Conservation (phyloP, 2,888 invertebrate genomes). For the Eulithis testata region DNA sequence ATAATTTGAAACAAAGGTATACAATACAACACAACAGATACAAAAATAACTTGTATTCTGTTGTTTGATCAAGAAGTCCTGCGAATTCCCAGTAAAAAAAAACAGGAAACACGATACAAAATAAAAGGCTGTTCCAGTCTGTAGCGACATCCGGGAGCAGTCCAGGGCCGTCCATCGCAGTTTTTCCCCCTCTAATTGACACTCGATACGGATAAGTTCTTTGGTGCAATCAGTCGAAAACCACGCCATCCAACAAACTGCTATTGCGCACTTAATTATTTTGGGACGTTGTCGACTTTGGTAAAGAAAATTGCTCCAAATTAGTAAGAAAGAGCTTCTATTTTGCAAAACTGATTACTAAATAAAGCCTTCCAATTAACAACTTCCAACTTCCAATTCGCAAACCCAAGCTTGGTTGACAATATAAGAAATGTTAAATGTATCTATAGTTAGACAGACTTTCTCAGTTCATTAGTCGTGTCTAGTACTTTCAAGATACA, state of each 20-base stretch:
- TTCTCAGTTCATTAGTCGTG: neutral
- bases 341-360: conserved; percentile 31
- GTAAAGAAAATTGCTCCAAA: conserved; percentile 32
- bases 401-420: conserved; percentile 34
- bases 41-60: conserved; percentile 13
- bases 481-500: neutral
- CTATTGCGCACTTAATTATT: conserved; percentile 22
- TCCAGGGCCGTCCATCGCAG: conserved; percentile 53
- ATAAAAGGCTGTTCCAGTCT: conserved; percentile 44
- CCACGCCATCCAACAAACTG: conserved; percentile 29
- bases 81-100: conserved; percentile 48
- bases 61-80: conserved; percentile 13
- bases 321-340: neutral
- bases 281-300: conserved; percentile 26
- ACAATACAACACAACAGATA: neutral
- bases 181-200: conserved; percentile 50
- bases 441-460: neutral
- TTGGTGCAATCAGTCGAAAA: conserved; percentile 57
- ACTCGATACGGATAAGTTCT: conserved; percentile 55
- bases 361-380: conserved; percentile 27
- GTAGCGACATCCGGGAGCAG: conserved; percentile 60
- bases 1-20: neutral
- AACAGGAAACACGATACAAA: conserved; percentile 57
- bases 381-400: neutral
- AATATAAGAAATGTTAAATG: neutral